Percentiles rank a stretch among this genome's conserved stretches.
Evolutionary conservation across 2,888 invertebrate genomes (phyloP).

Genomic region (Salticus scenicus): DNA sequence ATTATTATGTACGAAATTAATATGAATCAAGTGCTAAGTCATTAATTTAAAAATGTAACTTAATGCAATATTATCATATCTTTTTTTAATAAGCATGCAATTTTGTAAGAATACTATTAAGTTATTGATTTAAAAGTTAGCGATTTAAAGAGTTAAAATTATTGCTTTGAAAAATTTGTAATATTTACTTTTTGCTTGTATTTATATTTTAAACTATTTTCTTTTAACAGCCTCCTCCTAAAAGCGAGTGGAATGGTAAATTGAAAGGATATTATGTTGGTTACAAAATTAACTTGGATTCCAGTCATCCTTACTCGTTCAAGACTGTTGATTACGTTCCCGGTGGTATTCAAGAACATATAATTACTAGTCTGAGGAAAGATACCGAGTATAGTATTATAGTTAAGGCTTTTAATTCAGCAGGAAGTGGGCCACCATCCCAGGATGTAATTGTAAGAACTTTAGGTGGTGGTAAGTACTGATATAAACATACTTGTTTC

Average conservation of each 20-base stretch:
- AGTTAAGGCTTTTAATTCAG: constrained; percentile 72
- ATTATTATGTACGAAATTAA: too few relatives aligned
- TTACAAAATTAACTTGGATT: constrained; percentile 67
- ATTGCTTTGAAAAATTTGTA: too few relatives aligned
- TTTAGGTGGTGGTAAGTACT: constrained; percentile 68
- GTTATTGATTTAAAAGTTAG: too few relatives aligned
- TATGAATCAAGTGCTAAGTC: too few relatives aligned
- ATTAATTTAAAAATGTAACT: too few relatives aligned
- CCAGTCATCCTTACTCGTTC: constrained; percentile 70
- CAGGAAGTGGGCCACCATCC: constrained; percentile 72
- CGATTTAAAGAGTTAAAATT: too few relatives aligned
- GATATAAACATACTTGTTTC: too few relatives aligned
- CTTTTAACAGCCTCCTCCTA: constrained; percentile 67
- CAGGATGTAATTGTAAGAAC: constrained; percentile 71
- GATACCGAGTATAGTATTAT: constrained; percentile 72
- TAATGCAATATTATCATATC: too few relatives aligned
- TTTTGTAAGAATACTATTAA: too few relatives aligned
- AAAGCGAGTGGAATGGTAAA: constrained; percentile 72
- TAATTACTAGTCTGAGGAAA: constrained; percentile 71
- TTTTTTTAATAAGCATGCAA: too few relatives aligned
- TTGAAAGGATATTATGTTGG: constrained; percentile 72
- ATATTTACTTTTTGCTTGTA: too few relatives aligned
- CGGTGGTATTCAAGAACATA: constrained; percentile 70
- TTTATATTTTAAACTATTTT: too few relatives aligned
- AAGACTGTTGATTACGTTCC: constrained; percentile 70